A percentile compares a stretch with the other conserved stretches of the same genome.
Evolutionary conservation across 2,797 vertebrate genomes (phyloP).

Genomic region (Anguilla obscura): DNA sequence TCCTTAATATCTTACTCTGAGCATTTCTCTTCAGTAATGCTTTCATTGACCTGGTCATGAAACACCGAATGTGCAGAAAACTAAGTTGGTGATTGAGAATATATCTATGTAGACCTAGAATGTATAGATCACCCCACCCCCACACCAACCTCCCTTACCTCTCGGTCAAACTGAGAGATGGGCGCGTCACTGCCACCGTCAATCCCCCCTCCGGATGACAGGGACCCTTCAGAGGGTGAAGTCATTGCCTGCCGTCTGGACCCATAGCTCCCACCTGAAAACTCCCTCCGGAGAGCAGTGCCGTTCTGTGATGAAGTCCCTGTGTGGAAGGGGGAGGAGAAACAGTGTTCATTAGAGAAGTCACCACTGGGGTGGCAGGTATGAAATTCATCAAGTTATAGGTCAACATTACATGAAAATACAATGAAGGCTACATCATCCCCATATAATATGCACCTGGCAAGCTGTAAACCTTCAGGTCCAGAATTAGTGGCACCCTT

Average conservation of each 20-base stretch:
- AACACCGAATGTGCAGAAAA: too few relatives aligned
- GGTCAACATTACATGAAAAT: not conserved
- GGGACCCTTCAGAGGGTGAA: slow-evolving; percentile 93
- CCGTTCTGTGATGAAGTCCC: slow-evolving; percentile 92
- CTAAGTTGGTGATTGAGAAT: too few relatives aligned
- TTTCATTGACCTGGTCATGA: too few relatives aligned
- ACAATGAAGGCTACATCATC: not conserved
- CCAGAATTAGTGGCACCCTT: too few relatives aligned
- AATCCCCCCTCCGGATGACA: slow-evolving; percentile 94
- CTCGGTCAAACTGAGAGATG: slow-evolving; percentile 89
- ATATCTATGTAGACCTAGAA: too few relatives aligned
- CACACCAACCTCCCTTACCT: slow-evolving; percentile 76
- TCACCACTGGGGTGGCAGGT: not conserved
- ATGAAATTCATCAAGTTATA: not conserved
- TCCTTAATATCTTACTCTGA: too few relatives aligned
- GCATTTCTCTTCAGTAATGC: too few relatives aligned
- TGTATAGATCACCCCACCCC: too few relatives aligned
- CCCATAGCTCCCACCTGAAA: slow-evolving; percentile 87
- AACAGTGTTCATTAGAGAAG: not conserved
- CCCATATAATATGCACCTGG: not conserved
- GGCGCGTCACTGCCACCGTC: slow-evolving; percentile 86
- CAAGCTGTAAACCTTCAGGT: too few relatives aligned
- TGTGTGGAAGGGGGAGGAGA: slow-evolving; percentile 48
- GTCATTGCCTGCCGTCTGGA: slow-evolving; percentile 90
- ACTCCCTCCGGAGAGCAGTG: slow-evolving; percentile 86